Conservation (phyloP, 2,797 vertebrate genomes). For the Rhinichthys osculus region DNA sequence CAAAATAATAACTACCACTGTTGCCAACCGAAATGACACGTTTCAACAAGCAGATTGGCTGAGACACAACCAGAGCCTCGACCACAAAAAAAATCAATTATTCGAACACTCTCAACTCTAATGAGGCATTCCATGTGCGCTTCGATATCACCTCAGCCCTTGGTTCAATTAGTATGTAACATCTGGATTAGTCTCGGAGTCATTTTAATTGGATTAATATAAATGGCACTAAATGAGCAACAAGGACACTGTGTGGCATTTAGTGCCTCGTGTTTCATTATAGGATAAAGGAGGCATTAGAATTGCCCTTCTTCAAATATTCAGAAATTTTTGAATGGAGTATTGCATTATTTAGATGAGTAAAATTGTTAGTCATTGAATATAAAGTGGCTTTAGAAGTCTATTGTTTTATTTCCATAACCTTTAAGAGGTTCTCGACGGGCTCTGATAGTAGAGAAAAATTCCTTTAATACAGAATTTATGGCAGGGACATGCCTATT, state of each 20-base stretch:
- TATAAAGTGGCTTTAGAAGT: not conserved
- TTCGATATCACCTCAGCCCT: constrained; percentile 26
- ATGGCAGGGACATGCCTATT: not conserved
- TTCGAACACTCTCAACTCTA: constrained; percentile 15
- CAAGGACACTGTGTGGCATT: not conserved
- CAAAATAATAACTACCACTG: constrained; percentile 9
- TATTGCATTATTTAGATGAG: constrained; percentile 18
- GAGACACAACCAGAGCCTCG: not conserved
- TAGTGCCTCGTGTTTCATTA: not conserved
- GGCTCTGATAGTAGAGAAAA: not conserved
- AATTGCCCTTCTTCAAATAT: not conserved
- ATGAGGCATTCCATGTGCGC: constrained; percentile 27
- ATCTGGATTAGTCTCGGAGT: constrained; percentile 38
- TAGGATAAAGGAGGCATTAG: not conserved
- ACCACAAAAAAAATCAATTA: not conserved
- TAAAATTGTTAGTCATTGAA: not conserved
- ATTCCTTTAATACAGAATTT: not conserved
- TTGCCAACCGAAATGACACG: constrained; percentile 24
- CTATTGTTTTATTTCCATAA: not conserved
- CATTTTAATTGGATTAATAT: constrained; percentile 47
- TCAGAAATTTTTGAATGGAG: not conserved
- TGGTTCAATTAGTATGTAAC: constrained; percentile 26
- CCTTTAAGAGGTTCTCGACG: not conserved
- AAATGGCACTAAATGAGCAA: constrained; percentile 2
- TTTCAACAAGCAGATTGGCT: not conserved